Percentiles rank a stretch among this genome's conserved stretches.
phyloP scores from a whole-genome alignment of 1,140 invertebrate species.

The Hyles vespertilio region DNA sequence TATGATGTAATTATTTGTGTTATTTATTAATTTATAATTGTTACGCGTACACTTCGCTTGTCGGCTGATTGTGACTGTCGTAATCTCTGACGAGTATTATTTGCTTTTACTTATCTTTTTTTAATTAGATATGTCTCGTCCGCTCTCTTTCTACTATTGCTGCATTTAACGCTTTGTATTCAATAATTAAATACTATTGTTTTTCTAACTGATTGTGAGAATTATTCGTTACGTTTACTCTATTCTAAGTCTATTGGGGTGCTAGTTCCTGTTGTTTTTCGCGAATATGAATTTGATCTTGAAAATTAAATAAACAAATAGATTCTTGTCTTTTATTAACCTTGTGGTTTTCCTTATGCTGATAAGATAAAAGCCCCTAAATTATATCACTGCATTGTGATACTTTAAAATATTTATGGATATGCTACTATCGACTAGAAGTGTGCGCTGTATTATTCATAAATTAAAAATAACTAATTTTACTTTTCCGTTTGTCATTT shows the following conservation, averaged over 20 bases:
- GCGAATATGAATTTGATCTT: slow-evolving; percentile 10
- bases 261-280: slow-evolving; percentile 23
- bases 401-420: too few species aligned
- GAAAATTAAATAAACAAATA: slow-evolving; percentile 7
- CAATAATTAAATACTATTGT: slow-evolving; percentile 11
- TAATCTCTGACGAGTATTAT: slow-evolving; percentile 17
- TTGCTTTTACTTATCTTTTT: slow-evolving; percentile 37
- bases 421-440: too few species aligned
- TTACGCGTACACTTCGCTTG: too few species aligned
- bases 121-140: slow-evolving; percentile 21
- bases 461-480: too few species aligned
- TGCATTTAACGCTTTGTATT: slow-evolving; percentile 46
- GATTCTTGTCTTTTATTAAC: not conserved
- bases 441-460: too few species aligned
- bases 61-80: not conserved
- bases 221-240: slow-evolving; percentile 12
- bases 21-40: slow-evolving; percentile 1
- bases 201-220: slow-evolving; percentile 6
- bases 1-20: not conserved
- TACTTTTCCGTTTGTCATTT: too few species aligned
- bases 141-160: slow-evolving; percentile 32
- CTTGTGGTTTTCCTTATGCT: too few species aligned
- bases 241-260: slow-evolving; percentile 16
- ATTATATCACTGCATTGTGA: too few species aligned
- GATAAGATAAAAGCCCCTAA: too few species aligned